Base-by-base conservation (phyloP, 2,888 invertebrate genomes). In the Agrotis clavis region DNA sequence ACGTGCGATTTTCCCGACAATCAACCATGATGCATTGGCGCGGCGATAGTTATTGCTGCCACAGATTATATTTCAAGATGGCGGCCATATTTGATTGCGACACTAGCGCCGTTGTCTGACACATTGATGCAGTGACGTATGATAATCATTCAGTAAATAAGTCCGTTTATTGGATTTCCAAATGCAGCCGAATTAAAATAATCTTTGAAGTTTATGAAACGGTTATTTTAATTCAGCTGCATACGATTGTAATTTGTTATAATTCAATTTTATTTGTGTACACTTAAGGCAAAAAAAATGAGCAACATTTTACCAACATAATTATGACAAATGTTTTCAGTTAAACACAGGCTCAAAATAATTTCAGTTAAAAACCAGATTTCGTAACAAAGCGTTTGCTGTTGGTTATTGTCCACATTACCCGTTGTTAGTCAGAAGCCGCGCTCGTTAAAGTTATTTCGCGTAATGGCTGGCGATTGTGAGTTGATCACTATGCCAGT, bases 61-160 rank as follows among this genome's bases (percentile, higher is more conserved):
- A 87, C 87, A 88, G 90, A 88, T 88, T 89, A 90, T 90, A 86
- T 88, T 86, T 86, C 88, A 90, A 91, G 89, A 91, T 90, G 87
- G 87, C 86, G 77, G 65, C 81, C 59, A 79, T 86, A 79, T 79
- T 84, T 87, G 71, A 82, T 71, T 64, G 70, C 71, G 79, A 62
- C 70, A 63, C 78, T 74, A 73, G 77, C 78, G 73, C 82, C 77
- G 18, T 25, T 53, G 30, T 60, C 13, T 48, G 41, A 64, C 54
- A 62, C 47, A 74, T 74, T 51, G 50, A 56, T 60, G n/a, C 19
- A 41, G 57, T 50, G n/a, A 47, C 56, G 30, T 30, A 41, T 41
- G 25, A 64, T 60, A 60, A 25, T 25, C 6, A 35, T 21, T 18
- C 30, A 64, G 13, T 11, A 6, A 16, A 30, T 21, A 30, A 14